Conservation (phyloP, 2,797 vertebrate genomes). For the Poecile montanus region DNA sequence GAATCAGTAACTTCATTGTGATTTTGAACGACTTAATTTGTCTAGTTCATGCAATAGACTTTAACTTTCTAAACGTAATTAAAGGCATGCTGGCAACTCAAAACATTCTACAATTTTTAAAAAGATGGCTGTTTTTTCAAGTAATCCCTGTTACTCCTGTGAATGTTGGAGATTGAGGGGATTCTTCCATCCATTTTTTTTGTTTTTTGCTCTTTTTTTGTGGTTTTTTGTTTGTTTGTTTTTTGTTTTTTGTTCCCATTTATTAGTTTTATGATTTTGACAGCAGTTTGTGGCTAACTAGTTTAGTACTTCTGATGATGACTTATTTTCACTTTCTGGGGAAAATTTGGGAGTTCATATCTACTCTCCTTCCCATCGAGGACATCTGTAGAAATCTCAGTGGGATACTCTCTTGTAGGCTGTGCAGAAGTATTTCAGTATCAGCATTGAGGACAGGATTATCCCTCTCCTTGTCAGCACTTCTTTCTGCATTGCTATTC, state of each 20-base stretch:
- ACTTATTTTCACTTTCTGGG: not conserved
- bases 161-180: not conserved
- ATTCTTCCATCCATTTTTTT: not conserved
- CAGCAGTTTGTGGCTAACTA: not conserved
- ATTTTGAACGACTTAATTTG: not conserved
- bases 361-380: not conserved
- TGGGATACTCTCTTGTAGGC: not conserved
- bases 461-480: not conserved
- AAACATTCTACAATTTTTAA: not conserved
- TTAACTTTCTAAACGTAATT: not conserved
- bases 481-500: not conserved
- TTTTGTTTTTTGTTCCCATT: not conserved
- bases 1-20: not conserved
- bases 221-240: not conserved
- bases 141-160: not conserved
- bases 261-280: not conserved
- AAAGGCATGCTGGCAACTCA: not conserved
- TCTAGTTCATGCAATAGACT: not conserved
- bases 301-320: not conserved
- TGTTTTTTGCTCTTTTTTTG: fast-evolving
- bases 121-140: not conserved
- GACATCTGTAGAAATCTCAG: not conserved
- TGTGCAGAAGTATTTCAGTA: not conserved
- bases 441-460: not conserved
- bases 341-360: not conserved